A percentile compares a stretch with the other conserved stretches of the same genome.
Evolutionary conservation across 2,797 vertebrate genomes (phyloP).

Genomic region (Naso thynnoides): DNA sequence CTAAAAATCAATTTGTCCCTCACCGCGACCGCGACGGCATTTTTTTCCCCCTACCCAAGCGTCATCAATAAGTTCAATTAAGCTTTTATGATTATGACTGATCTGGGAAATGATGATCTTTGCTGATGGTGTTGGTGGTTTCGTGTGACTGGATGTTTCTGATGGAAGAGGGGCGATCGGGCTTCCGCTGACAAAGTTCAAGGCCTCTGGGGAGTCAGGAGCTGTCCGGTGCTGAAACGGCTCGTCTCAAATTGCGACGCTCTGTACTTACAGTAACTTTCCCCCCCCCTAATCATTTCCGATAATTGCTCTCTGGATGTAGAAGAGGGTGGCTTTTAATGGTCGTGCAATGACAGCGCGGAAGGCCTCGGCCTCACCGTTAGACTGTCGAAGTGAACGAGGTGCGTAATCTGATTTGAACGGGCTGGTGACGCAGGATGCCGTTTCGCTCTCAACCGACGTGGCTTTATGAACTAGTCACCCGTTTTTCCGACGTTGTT

Average conservation of each 20-base stretch:
- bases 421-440: constrained; percentile 65
- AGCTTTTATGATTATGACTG: constrained; percentile 47
- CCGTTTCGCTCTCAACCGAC: constrained; percentile 29
- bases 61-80: constrained; percentile 58
- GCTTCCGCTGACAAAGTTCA: constrained; percentile 43
- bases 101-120: constrained; percentile 53
- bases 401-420: constrained; percentile 61
- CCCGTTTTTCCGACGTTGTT: constrained; percentile 19
- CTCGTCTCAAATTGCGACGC: constrained; percentile 54
- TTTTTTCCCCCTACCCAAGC: neutral
- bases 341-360: constrained; percentile 26
- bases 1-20: constrained; percentile 40
- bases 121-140: constrained; percentile 28
- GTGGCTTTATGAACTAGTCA: constrained; percentile 30
- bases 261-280: constrained; percentile 58
- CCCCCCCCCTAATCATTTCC: constrained; percentile 47
- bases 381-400: constrained; percentile 47
- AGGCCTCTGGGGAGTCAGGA: constrained; percentile 69
- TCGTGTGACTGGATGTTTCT: constrained; percentile 45
- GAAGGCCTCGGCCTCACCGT: constrained; percentile 42
- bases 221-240: constrained; percentile 75
- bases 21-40: constrained; percentile 8
- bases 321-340: constrained; percentile 26
- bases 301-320: constrained; percentile 51
- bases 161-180: constrained; percentile 13